Base-by-base conservation (phyloP, 1,140 invertebrate species). In the Galendromus occidentalis region DNA sequence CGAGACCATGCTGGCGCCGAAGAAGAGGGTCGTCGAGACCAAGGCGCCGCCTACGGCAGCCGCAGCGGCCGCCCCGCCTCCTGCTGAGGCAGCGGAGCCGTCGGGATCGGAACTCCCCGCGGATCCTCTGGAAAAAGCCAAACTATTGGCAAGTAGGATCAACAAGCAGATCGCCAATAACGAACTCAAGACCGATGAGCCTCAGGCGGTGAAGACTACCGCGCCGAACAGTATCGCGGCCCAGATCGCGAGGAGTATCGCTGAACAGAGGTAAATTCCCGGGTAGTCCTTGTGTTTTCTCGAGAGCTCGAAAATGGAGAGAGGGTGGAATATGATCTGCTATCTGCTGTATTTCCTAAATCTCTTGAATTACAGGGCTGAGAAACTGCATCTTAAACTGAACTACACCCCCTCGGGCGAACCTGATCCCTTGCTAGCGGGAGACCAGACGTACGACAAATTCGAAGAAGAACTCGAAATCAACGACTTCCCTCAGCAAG, bases 391-490 rank as follows among this genome's bases (percentile, higher is more conserved):
- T 75, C 94, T 89, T 1, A 91, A 92, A 69, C 77, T 99, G 14
- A 98, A 98, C 76, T 99, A 99, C 75, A 86, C 92, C 74, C 93
- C 94, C 2, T 74, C 73, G 44, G 72, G 74, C 30, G 81, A 84
- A 17, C 78, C 80, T 2, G 79, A 79, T 2, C 67, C 67, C 28
- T 55, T 68, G 55, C 20, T 65, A 28, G 45, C 73, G 74, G 25
- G 70, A 66, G 66, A 71, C 29, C 68, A 71, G 7, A 76, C 74
- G 33, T 77, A 80, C 68, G 78, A 80, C 67, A 96, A 96, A 72
- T 98, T 96, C 75, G 95, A 99, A 76, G 94, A 98, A 71, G 96
- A 99, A 76, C 79, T 99, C 64, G 96, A 99, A 77, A 99, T 99
- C 70, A 99, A 99, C 73, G 95, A 99, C 76, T 98, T 99, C 78